These are phyloP conservation scores for Pangasius larnaudii DNA, from an alignment of 2,797 vertebrate genomes.

Conservation along the genomic window DNA sequence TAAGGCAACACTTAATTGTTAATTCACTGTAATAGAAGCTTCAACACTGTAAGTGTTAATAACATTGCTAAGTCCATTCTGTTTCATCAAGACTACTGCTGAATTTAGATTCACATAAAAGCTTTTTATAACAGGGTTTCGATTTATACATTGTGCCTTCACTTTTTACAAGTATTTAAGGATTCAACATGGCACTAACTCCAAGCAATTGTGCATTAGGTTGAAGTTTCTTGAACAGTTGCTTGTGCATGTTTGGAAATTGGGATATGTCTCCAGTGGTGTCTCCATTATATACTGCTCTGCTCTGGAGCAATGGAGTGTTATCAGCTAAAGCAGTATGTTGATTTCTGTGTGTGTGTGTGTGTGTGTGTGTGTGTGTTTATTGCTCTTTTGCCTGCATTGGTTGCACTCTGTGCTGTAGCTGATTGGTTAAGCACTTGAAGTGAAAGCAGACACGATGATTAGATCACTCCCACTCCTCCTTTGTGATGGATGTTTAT, in stretches of 20 bases:
- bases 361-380: conserved; percentile 34
- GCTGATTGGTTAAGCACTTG: conserved; percentile 21
- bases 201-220: not conserved
- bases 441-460: not conserved
- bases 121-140: not conserved
- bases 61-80: not conserved
- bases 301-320: not conserved
- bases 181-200: not conserved
- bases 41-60: not conserved
- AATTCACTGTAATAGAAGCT: not conserved
- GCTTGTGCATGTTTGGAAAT: not conserved
- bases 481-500: conserved; percentile 33
- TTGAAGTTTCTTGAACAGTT: not conserved
- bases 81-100: not conserved
- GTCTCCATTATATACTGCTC: not conserved
- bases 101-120: not conserved
- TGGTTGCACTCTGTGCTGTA: conserved; percentile 29
- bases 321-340: not conserved
- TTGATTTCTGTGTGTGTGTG: not conserved
- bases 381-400: conserved; percentile 4
- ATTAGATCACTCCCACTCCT: conserved; percentile 22
- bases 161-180: not conserved
- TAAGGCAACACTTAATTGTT: not conserved
- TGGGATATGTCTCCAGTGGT: not conserved
- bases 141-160: not conserved